These are phyloP conservation scores for Lasioglossum marginatum DNA, from an alignment of 2,888 invertebrate genomes.

Conservation along the genomic window DNA sequence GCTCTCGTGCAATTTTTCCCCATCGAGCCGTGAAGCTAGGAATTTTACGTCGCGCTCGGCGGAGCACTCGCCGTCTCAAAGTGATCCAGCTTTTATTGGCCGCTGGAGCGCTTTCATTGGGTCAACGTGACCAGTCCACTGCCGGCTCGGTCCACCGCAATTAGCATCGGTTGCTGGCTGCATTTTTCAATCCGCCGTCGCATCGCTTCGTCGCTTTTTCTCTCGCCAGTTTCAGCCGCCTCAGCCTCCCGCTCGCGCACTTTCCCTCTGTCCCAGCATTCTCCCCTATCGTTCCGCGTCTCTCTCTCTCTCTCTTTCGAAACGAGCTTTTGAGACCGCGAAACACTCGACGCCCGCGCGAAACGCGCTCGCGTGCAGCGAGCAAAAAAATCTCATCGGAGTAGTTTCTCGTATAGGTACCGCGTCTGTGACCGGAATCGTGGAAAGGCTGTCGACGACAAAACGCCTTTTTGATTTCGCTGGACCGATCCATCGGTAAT, in stretches of 20 bases:
- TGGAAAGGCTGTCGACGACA: background rate
- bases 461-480: background rate
- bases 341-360: background rate
- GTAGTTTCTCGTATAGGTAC: background rate
- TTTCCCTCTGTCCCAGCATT: background rate
- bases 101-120: constrained; percentile 65
- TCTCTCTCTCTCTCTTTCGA: background rate
- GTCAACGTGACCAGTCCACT: constrained; percentile 47
- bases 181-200: constrained; percentile 40
- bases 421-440: background rate
- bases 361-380: too few relatives aligned
- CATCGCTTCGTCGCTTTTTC: background rate
- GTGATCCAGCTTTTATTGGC: constrained; percentile 69
- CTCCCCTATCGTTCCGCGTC: background rate
- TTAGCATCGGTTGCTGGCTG: constrained; percentile 48
- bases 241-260: background rate
- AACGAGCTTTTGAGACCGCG: background rate
- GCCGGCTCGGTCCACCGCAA: constrained; percentile 55
- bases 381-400: background rate
- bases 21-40: constrained; percentile 58
- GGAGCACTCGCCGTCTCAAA: constrained; percentile 60
- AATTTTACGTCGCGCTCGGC: constrained; percentile 58
- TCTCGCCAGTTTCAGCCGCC: background rate
- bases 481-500: background rate
- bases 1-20: constrained; percentile 56